phyloP scores from a whole-genome alignment of 2,113 vertebrate genomes.

The Chunga burmeisteri region DNA sequence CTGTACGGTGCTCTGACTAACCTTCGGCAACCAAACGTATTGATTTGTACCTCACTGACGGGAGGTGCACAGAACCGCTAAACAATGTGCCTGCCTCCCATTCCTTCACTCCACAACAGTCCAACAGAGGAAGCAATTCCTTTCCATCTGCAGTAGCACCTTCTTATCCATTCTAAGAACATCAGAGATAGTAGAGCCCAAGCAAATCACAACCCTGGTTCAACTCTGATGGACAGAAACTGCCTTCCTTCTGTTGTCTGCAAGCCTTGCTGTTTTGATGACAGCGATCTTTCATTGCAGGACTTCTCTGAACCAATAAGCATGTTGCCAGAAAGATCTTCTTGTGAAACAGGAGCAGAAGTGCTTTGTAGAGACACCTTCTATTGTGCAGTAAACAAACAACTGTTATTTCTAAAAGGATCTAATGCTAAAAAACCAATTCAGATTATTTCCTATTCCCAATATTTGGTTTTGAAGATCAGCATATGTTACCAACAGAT shows the following conservation, averaged over 20 bases:
- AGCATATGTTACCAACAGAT: background rate
- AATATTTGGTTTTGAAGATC: background rate
- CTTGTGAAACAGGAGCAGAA: background rate
- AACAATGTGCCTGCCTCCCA: background rate
- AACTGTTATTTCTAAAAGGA: background rate
- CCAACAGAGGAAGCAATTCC: background rate
- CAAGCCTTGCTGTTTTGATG: background rate
- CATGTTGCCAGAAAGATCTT: background rate
- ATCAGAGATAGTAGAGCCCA: background rate
- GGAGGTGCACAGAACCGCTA: background rate
- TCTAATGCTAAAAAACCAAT: background rate
- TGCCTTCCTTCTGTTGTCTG: background rate
- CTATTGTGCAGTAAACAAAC: background rate
- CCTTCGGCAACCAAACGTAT: background rate
- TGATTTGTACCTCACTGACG: fast-evolving
- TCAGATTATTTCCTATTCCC: background rate
- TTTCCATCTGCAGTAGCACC: background rate
- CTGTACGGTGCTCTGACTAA: background rate
- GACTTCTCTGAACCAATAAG: background rate
- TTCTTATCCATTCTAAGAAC: background rate
- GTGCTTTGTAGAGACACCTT: background rate
- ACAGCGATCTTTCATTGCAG: background rate
- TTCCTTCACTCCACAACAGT: background rate
- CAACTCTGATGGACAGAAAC: background rate
- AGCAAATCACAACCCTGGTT: background rate